phyloP scores from a whole-genome alignment of 2,113 vertebrate genomes.

The Chionomys nivalis region DNA sequence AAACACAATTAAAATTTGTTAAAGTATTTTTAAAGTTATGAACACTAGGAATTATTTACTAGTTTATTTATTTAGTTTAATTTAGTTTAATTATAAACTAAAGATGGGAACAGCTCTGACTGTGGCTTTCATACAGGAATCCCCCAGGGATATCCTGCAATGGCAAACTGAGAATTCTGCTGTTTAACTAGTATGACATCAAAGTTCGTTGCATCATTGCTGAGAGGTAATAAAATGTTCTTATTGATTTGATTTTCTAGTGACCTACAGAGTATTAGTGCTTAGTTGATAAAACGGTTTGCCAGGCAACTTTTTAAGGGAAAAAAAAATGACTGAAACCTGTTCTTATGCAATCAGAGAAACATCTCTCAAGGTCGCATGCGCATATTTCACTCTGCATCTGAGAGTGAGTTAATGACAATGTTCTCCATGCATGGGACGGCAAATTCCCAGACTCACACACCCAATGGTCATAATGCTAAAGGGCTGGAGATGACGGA shows the following conservation, averaged over 20 bases:
- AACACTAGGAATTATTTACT: background rate
- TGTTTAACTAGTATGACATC: background rate
- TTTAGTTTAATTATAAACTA: background rate
- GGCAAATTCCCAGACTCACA: background rate
- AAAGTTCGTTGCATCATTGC: background rate
- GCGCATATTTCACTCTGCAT: background rate
- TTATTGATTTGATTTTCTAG: background rate
- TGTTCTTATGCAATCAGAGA: constrained; percentile 27
- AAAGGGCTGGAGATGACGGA: constrained; percentile 20
- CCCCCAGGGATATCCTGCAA: background rate
- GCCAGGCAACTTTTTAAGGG: constrained; percentile 20
- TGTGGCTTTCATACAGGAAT: background rate
- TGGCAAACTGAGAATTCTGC: background rate
- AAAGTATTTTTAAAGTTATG: background rate
- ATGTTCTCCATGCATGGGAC: background rate
- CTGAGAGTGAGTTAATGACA: background rate
- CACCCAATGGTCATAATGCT: background rate
- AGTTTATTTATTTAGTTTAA: no score
- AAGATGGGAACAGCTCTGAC: background rate
- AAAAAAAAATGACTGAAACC: constrained; percentile 7
- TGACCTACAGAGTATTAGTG: background rate
- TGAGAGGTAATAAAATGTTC: background rate
- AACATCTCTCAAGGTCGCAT: background rate
- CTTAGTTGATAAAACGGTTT: background rate
- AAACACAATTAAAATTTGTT: background rate